Evolutionary conservation across 2,113 vertebrate genomes (phyloP), one percentile per base, ranked within the genome.

Genomic region (Mormyrus lacerda): DNA sequence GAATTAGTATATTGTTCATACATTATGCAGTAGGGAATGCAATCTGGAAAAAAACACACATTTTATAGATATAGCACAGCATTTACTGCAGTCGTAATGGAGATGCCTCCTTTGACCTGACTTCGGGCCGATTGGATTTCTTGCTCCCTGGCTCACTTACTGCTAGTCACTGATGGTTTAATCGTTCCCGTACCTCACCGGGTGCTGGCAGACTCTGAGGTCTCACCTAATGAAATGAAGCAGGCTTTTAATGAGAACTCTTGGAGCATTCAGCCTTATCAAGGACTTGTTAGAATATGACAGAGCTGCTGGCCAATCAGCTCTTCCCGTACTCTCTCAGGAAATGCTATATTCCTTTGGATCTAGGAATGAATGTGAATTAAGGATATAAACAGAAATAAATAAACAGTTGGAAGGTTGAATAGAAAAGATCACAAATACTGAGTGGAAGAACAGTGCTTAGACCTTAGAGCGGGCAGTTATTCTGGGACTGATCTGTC

Each of bases 181-280:
- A 87, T 89, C 84, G 89, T 69, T 50, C 83, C 69, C 48, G 65
- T 39, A 31, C 19, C 42, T 86, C 84, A 53, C 65, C 8, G 31
- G 92, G 93, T 92, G 91, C 91, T 51, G 88, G 90, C 88, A 93
- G 93, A 92, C 93, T 93, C 89, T 92, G 90, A 89, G 92, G 92
- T 88, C 87, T 90, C 69, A 90, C 93, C 90, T 93, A 89, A 91
- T 90, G 89, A 89, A 93, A 93, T 94, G 91, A 95, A 95, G 94
- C 92, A 93, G 90, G 24, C 55, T 91, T 93, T 95, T 94, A 94
- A 94, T 93, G 89, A 91, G 93, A 91, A 89, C 92, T 91, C 48
- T 87, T 93, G 93, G 91, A 94, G 90, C 93, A 93, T 95, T 94
- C 90, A 93, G 89, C 93, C 94, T 93, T 89, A 92, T 90, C 85